These are phyloP conservation scores for Pelecanus crispus DNA, from an alignment of 2,113 vertebrate genomes.

Conservation along the genomic window DNA sequence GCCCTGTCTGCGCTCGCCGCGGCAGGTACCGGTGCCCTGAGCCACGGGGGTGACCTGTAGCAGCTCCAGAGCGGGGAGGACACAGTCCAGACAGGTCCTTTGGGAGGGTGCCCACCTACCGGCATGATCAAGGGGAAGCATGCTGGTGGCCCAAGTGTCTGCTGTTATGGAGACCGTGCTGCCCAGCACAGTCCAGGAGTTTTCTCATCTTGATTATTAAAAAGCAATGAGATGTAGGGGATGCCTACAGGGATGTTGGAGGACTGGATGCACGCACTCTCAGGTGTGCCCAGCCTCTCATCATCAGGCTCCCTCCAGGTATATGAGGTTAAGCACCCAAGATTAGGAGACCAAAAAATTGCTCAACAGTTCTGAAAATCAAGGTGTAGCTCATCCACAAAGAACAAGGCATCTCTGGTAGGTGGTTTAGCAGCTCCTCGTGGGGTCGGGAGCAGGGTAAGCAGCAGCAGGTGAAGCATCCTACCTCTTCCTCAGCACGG, in stretches of 20 bases:
- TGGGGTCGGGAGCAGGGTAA: neutral
- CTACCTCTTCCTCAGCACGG: neutral
- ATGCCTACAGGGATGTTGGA: neutral
- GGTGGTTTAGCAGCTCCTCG: neutral
- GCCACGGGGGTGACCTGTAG: neutral
- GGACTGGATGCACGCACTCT: fast-evolving
- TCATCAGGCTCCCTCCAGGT: neutral
- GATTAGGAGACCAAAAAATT: neutral
- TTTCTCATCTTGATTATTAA: neutral
- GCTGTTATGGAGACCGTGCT: neutral
- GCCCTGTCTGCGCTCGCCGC: fast-evolving
- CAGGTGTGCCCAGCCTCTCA: neutral
- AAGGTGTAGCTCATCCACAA: neutral
- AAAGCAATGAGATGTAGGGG: neutral
- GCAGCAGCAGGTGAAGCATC: neutral
- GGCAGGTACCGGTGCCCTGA: neutral
- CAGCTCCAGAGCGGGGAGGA: neutral
- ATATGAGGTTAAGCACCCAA: neutral
- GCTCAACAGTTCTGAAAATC: neutral
- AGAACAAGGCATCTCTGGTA: neutral
- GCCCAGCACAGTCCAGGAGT: neutral
- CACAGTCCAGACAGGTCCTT: fast-evolving
- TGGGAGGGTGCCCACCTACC: neutral
- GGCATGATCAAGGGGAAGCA: neutral
- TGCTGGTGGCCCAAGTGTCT: neutral